Evolutionary conservation across 2,797 vertebrate genomes (phyloP), one percentile per base, ranked within the genome.

Genomic region (Cirrhinus mrigala): DNA sequence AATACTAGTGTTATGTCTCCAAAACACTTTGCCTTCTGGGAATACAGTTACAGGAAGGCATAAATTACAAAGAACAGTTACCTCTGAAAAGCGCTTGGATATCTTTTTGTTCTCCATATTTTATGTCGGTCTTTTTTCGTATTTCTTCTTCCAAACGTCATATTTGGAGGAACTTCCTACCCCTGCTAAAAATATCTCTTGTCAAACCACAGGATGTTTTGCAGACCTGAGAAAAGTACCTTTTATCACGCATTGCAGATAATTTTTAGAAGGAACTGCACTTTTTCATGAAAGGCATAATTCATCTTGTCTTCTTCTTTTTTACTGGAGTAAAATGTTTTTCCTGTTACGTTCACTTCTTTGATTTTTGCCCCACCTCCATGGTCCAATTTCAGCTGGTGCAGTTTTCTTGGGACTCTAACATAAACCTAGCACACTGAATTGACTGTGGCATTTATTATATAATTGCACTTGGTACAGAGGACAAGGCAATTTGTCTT

Each of bases 41-140:
- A 86, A 80, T 24, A 12, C 9, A 91, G 75, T 92, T 90, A 90
- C 89, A 88, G 90, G 86, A 90, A 90, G 80, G 82, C 76, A 90
- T 91, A 90, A 91, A 93, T 90, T 85, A 85, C 48, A 81, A 87
- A 86, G 85, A 33, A 83, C 73, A 86, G 85, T 80, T 87, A 75
- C 82, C 50, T 89, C 69, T 87, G 81, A 83, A 83, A 84, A 90
- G 87, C 79, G 87, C 79, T 86, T 90, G 85, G 87, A 93, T 90
- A 88, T 84, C 62, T 90, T 90, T 87, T 80, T 85, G 87, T 87
- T 91, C 90, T 89, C 87, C 80, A 66, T 75, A 62, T 79, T 79
- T 68, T 62, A 77, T 82, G 20, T 33, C 68, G 20, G 40, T 62
- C 52, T 46, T 44, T 62, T 62, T 76, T 33, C n/a, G 4, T 29